phyloP scores from a whole-genome alignment of 2,113 vertebrate species.

The Cavia porcellus region DNA sequence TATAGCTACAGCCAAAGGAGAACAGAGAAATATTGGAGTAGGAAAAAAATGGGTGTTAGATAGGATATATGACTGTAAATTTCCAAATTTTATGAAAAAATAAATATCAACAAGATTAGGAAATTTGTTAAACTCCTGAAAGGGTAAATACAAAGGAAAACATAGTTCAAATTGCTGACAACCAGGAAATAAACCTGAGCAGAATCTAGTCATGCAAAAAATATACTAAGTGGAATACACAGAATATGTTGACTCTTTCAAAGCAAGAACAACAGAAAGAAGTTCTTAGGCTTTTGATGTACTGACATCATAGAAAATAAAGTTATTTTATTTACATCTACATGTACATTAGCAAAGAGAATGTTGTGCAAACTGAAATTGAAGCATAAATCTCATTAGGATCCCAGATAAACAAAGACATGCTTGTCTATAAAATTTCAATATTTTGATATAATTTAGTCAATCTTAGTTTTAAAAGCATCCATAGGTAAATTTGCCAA shows the following conservation, averaged over 20 bases:
- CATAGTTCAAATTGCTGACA: conserved; percentile 23
- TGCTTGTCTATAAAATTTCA: neutral
- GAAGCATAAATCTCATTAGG: neutral
- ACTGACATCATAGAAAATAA: neutral
- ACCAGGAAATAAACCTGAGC: neutral
- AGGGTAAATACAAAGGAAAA: neutral
- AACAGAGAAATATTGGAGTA: neutral
- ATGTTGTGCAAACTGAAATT: neutral
- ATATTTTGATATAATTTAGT: neutral
- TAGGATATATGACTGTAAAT: neutral
- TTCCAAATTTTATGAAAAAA: neutral
- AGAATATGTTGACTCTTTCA: neutral
- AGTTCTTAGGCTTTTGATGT: neutral
- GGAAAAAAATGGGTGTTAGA: neutral
- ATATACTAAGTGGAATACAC: neutral
- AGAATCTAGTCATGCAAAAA: neutral
- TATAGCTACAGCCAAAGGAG: neutral
- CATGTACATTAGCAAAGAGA: neutral
- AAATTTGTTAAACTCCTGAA: neutral
- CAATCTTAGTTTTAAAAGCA: neutral
- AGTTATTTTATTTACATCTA: neutral
- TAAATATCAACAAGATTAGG: neutral
- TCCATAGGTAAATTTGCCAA: neutral
- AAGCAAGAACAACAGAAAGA: neutral
- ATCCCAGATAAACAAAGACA: neutral